These are phyloP conservation scores for Hetaerina titia DNA, from an alignment of 2,888 invertebrate genomes.

Conservation along the genomic window DNA sequence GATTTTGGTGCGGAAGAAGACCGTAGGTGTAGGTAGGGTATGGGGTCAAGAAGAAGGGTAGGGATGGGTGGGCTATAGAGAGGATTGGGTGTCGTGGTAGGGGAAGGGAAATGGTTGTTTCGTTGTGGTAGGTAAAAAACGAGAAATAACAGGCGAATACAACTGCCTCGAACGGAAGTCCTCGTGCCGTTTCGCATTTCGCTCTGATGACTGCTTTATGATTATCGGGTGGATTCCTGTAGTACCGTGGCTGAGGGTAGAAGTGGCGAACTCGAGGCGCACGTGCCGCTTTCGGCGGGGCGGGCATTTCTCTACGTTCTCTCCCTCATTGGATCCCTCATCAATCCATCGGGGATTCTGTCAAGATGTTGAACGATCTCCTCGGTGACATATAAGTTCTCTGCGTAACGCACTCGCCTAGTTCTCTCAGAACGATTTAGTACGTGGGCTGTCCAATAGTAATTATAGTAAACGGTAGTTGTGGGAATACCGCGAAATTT, in stretches of 20 bases:
- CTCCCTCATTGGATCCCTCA: too few relatives aligned
- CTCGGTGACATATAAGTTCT: too few relatives aligned
- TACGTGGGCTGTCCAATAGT: too few relatives aligned
- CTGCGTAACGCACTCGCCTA: too few relatives aligned
- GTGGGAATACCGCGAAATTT: too few relatives aligned
- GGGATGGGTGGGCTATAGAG: background rate
- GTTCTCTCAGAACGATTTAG: too few relatives aligned
- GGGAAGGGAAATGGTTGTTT: background rate
- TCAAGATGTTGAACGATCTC: too few relatives aligned
- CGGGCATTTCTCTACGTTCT: too few relatives aligned
- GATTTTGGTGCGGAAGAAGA: conserved; percentile 9
- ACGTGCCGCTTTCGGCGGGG: background rate
- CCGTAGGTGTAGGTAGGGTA: background rate
- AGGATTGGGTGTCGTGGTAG: background rate
- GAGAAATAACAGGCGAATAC: background rate
- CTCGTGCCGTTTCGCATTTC: background rate
- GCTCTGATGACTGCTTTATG: background rate
- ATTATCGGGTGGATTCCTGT: background rate
- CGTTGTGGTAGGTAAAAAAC: background rate
- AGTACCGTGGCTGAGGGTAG: background rate
- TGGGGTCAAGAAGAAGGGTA: background rate
- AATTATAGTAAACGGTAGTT: too few relatives aligned
- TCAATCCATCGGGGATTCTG: too few relatives aligned
- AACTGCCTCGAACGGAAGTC: conserved; percentile 6
- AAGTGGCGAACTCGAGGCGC: background rate